Base-by-base conservation (phyloP, 2,797 vertebrate genomes). In the Tiaroga cobitis region DNA sequence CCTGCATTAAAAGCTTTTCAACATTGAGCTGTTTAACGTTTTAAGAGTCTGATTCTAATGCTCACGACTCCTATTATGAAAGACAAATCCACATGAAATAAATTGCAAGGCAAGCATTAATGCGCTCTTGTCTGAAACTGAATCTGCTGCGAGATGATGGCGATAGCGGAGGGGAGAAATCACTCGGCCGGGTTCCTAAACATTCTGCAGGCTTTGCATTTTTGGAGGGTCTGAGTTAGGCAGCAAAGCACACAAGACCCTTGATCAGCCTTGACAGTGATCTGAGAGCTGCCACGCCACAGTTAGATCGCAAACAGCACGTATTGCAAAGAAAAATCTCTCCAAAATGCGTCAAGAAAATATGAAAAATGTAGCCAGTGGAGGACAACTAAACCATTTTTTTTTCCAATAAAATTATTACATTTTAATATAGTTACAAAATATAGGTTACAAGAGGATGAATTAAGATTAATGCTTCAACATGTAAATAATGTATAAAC, bases 201-300 rank as follows among this genome's bases (percentile, higher is more conserved):
- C 70, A 46, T 82, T 83, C 81, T 86, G 69, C 69, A 32, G 54
- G 61, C n/a, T 85, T 68, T 61, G 82, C 83, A 81, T 90, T 82
- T 78, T 73, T 32, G 34, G 79, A 73, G 67, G 67, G 69, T 63
- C 67, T 37, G 82, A 89, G 63, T 75, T 65, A 68, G 46, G 70
- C 46, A 79, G 73, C 49, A 69, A 61, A 19, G 34, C 78, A 80
- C 21, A 54, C 69, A 80, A 83, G 89, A 90, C 91, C 89, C 87
- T 37, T 56, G 46, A 49, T 49, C 46, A 49, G 46, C 46, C 46
- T 18, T 90, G 89, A 93, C 88, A 80, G 77, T 86, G 63, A 85
- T 91, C 90, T 90, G 85, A 80, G 87, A 87, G 90, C 88, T 82
- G 89, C 74, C 87, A 29, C 80, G 89, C 76, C 85, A 29, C 83